phyloP scores from a whole-genome alignment of 35 echinoderm and acorn worm genomes.

The Apostichopus parvimensis region DNA sequence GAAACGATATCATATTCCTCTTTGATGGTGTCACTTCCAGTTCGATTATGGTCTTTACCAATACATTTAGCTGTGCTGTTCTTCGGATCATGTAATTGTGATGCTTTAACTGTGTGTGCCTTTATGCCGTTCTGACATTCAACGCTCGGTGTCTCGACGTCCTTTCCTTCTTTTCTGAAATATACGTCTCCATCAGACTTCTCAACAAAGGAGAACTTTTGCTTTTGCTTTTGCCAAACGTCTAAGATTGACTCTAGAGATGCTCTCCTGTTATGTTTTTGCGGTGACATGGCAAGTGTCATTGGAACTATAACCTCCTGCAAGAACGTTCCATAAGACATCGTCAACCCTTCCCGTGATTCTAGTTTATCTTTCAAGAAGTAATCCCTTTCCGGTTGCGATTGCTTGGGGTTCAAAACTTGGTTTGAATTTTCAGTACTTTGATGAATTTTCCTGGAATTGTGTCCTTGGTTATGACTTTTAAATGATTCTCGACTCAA shows the following conservation, averaged over 20 bases:
- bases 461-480: neutral
- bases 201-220: neutral
- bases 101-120: neutral
- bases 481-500: neutral
- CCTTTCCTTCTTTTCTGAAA: neutral
- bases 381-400: neutral
- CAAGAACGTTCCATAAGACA: neutral
- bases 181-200: neutral
- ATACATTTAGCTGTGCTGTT: neutral
- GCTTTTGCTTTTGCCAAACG: neutral
- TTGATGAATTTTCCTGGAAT: neutral
- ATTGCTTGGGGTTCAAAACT: neutral
- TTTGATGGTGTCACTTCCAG: neutral
- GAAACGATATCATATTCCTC: too few relatives aligned
- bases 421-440: neutral
- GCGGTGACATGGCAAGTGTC: neutral
- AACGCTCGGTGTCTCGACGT: neutral
- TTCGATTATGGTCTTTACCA: neutral
- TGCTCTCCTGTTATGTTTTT: neutral
- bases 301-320: conserved; percentile 19
- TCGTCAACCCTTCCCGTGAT: neutral
- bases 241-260: neutral
- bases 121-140: neutral
- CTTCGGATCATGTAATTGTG: neutral
- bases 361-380: neutral